Evolutionary conservation across 2,888 invertebrate genomes (phyloP).

Genomic region (Cotesia congregata): DNA sequence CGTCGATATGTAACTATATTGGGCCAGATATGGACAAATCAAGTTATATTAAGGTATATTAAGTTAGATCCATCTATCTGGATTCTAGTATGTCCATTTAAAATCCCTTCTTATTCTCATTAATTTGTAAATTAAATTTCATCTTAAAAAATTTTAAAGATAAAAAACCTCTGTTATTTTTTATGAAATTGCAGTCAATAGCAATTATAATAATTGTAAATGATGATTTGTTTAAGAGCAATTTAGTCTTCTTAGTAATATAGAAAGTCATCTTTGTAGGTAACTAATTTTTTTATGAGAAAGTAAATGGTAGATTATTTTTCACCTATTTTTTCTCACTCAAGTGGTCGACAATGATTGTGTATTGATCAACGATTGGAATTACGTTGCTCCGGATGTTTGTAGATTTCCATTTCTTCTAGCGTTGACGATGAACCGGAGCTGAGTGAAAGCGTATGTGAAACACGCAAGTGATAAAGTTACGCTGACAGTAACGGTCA

Average conservation of each 20-base stretch:
- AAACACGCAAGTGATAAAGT: conserved; percentile 17
- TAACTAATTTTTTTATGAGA: neutral
- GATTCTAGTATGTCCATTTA: too few species aligned
- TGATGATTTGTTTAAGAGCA: neutral
- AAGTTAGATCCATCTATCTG: too few species aligned
- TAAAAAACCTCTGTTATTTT: too few species aligned
- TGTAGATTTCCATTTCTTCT: neutral
- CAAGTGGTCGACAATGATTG: neutral
- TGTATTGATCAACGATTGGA: neutral
- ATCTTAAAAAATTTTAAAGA: too few species aligned
- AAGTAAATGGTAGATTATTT: conserved; percentile 1
- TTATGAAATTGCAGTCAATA: too few species aligned
- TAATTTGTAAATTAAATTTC: too few species aligned
- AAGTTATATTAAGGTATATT: too few species aligned
- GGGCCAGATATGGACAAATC: too few species aligned
- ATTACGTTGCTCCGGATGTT: neutral
- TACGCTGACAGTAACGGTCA: conserved; percentile 4
- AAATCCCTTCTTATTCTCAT: too few species aligned
- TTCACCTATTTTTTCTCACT: neutral
- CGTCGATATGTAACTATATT: too few species aligned
- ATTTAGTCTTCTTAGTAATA: neutral
- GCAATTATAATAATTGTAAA: neutral
- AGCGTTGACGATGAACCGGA: neutral
- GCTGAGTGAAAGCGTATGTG: conserved; percentile 18
- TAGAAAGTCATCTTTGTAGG: neutral